Evolutionary conservation across 2,888 invertebrate genomes (phyloP), one percentile per base, ranked within the genome.

Genomic region (Coenonympha glycerion): DNA sequence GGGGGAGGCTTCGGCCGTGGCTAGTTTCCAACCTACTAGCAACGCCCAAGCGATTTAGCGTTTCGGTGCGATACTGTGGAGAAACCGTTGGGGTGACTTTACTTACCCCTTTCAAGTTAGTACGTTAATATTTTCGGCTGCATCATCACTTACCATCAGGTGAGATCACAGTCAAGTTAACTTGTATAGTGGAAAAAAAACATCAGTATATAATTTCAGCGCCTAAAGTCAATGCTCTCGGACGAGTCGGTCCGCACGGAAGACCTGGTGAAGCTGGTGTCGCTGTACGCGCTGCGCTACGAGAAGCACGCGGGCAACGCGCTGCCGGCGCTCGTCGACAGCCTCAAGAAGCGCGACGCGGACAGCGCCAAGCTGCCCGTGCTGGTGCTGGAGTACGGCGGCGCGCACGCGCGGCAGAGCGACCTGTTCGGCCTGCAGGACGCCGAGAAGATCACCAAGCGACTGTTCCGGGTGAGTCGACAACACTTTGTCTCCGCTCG

Each of bases 241-340:
- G 92, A 92, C 72, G 92, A 93, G 26, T 89, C 92, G 50, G 85
- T 91, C 8, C 89, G 92, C 8, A 90, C 94, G 60, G 85, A 91
- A 47, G 98, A 99, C 86, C 94, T 95, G 1, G 89, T 93, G 0
- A 92, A 96, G 61, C 88, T 99, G 47, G 97, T 98, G 0, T 92
- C 97, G 78, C 79, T 99, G 21, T 99, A 99, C 85, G 95, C 96
- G 0, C 86, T 99, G 15, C 92, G 96, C 22, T 99, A 98, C 79
- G 97, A 98, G 80, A 93, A 93, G 60, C 94, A 97, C 76, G 91
- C 93, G 45, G 95, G 91, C 76, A 96, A 95, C 76, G 78, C 78
- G 4, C 91, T 96, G 16, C 89, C 90, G 0, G 90, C 92, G 0
- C 89, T 99, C 11, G 79, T 95, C 50, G 92, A 93, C 36, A 86